phyloP scores from a whole-genome alignment of 2,797 vertebrate species.

The Steatocranus sp. region DNA sequence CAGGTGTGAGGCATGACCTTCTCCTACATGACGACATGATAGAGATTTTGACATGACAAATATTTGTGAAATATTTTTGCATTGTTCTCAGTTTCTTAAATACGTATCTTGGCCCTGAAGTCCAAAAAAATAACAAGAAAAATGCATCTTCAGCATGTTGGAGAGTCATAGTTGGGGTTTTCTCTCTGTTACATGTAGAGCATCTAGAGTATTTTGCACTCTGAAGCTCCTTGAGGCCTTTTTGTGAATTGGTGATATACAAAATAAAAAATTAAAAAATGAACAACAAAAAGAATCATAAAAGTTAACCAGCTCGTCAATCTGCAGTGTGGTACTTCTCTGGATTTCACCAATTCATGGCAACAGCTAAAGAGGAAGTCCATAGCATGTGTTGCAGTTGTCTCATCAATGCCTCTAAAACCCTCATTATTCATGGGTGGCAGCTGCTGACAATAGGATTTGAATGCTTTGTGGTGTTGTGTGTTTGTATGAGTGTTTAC shows the following conservation, averaged over 20 bases:
- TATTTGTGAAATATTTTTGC: neutral
- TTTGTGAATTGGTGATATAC: neutral
- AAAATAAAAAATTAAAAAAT: fast-evolving
- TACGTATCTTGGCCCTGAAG: fast-evolving
- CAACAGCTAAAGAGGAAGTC: neutral
- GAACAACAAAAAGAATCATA: neutral
- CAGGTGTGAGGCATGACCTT: neutral
- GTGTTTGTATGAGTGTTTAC: slow-evolving; percentile 44
- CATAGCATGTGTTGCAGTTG: neutral
- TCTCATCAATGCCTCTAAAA: neutral
- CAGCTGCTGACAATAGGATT: slow-evolving; percentile 49
- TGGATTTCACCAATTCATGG: neutral
- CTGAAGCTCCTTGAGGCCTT: neutral
- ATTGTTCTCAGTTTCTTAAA: neutral
- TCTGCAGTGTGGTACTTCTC: fast-evolving
- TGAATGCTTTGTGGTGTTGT: slow-evolving; percentile 19
- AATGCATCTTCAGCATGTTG: fast-evolving
- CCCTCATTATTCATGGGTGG: slow-evolving; percentile 26
- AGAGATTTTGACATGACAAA: neutral
- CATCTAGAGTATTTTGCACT: neutral
- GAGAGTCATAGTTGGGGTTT: fast-evolving
- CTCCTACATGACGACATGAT: neutral
- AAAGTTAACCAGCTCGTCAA: neutral
- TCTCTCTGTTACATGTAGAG: neutral
- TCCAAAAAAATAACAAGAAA: neutral